Evolutionary conservation across 2,888 invertebrate genomes (phyloP).

Genomic region (Eupelmus urozonus): DNA sequence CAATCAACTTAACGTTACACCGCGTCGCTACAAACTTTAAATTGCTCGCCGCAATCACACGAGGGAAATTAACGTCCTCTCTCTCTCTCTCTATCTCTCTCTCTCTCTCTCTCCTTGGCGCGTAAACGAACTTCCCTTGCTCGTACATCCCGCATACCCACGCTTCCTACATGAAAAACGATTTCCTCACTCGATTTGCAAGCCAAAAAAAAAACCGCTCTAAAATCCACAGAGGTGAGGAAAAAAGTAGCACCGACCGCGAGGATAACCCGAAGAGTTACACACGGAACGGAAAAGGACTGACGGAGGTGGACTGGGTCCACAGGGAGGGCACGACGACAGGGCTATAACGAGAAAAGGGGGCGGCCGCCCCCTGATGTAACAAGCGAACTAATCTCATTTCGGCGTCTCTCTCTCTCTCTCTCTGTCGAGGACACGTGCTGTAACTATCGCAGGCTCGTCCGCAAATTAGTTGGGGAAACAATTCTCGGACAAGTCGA

Average conservation of each 20-base stretch:
- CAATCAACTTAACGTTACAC: conserved; percentile 49
- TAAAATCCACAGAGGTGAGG: background rate
- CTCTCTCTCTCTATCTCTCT: no score
- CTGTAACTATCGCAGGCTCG: conserved; percentile 23
- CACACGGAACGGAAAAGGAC: background rate
- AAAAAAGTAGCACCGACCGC: background rate
- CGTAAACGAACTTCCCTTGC: background rate
- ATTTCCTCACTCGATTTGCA: background rate
- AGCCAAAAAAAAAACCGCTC: conserved; percentile 1
- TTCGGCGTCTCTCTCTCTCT: conserved; percentile 42
- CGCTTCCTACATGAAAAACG: conserved; percentile 5
- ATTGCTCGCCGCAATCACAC: conserved; percentile 41
- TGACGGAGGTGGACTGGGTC: background rate
- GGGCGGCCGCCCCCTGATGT: conserved; percentile 53
- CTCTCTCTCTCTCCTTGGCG: no score
- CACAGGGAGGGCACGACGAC: conserved; percentile 2
- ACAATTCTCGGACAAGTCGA: conserved; percentile 31
- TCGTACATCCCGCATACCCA: background rate
- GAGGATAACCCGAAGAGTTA: background rate
- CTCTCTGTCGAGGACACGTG: conserved; percentile 15
- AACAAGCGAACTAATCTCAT: conserved; percentile 70
- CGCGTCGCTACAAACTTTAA: conserved; percentile 41
- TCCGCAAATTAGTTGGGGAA: conserved; percentile 52
- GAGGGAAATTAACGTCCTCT: conserved; percentile 44
- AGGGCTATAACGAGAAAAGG: conserved; percentile 52